A percentile compares a stretch with the other conserved stretches of the same genome.
phyloP scores from a whole-genome alignment of 2,888 invertebrate species.

The Cybosia mesomella region DNA sequence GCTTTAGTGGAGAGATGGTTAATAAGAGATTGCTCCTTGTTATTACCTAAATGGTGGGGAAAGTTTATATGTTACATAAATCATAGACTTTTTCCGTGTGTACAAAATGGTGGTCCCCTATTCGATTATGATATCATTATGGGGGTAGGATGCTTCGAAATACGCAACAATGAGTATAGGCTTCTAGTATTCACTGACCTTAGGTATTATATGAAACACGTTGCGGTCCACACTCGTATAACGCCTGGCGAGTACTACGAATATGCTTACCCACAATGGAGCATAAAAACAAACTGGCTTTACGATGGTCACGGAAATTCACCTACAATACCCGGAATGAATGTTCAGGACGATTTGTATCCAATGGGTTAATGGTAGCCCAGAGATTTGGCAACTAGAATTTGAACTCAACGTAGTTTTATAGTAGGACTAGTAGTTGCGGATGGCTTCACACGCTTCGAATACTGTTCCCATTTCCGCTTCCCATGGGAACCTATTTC shows the following conservation, averaged over 20 bases:
- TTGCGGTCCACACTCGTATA: constrained; percentile 49
- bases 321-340: constrained; percentile 33
- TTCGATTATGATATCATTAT: constrained; percentile 36
- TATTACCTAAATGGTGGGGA: constrained; percentile 71
- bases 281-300: constrained; percentile 9
- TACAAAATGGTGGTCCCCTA: constrained; percentile 65
- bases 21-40: constrained; percentile 60
- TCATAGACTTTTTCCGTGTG: constrained; percentile 41
- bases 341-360: constrained; percentile 33
- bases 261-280: constrained; percentile 71
- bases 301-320: constrained; percentile 17
- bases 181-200: constrained; percentile 69
- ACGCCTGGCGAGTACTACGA: constrained; percentile 64
- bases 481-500: too few species aligned
- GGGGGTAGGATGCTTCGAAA: constrained; percentile 70
- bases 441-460: too few species aligned
- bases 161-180: constrained; percentile 69
- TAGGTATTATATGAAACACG: constrained; percentile 59
- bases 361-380: constrained; percentile 41
- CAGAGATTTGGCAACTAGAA: too few species aligned
- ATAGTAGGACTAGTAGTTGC: too few species aligned
- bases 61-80: constrained; percentile 71
- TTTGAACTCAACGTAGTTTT: too few species aligned
- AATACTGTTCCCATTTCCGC: too few species aligned
- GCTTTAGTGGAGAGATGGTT: constrained; percentile 11